Base-by-base conservation (phyloP, 2,113 vertebrate species). In the Circaetus gallicus region DNA sequence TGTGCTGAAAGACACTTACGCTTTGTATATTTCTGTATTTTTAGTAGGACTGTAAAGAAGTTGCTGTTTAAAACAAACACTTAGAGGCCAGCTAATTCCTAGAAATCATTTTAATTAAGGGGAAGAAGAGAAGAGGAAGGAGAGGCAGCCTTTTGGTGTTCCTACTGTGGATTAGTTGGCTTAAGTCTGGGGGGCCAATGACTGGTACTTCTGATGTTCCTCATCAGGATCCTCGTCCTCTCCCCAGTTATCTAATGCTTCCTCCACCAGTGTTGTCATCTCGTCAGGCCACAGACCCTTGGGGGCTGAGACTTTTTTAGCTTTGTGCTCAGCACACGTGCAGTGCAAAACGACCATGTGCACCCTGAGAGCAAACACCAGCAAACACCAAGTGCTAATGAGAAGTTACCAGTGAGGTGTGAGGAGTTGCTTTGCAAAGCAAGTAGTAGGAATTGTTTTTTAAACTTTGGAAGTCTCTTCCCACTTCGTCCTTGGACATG, bases 331-430 rank as follows among this genome's bases (percentile, higher is more conserved):
- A 82, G 59, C 59, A 31, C 0, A 5, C 5, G 7, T 38, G 34
- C 43, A 29, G 4, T 65, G n/a, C 26, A 56, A 28, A 74, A 34
- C 0, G 5, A 29, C 22, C 0, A 0, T 15, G 22, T 47, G 47
- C 38, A 80, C 38, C 66, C 36, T 49, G 56, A 55, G 11, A 38
- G 16, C 38, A 58, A 42, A 59, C 15, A 2, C 34, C 24, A 21
- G 16, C 42, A 53, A 45, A 55, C 15, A 2, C 36, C 26, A 21
- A 36, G 28, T 17, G 17, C 36, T 52, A n/a, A 45, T 28, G 45
- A 49, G 50, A 45, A 81, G 29, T 63, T 89, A 45, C 58, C 21
- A 28, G 22, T 25, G 78, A 66, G 38, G 21, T 45, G 17, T 53
- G 70, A 83, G 69, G 38, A 77, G 20, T 2, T 74, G 36, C 69